These are phyloP conservation scores for Perognathus longimembris DNA, from an alignment of 2,113 vertebrate species.

Conservation along the genomic window DNA sequence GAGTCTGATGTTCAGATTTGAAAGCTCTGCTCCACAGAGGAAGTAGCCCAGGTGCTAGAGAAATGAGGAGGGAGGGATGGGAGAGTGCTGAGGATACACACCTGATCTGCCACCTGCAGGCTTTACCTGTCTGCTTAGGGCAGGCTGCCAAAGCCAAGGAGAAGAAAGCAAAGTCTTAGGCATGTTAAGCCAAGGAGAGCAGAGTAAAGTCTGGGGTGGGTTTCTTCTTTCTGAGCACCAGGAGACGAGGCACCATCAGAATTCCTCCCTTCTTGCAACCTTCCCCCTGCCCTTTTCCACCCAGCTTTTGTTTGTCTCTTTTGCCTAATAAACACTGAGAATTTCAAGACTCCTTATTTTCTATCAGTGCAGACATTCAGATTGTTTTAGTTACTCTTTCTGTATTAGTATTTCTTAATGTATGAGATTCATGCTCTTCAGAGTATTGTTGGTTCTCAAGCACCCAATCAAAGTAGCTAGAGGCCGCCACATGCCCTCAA, in stretches of 20 bases:
- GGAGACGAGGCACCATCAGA: neutral
- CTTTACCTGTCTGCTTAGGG: conserved; percentile 10
- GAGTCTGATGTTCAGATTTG: neutral
- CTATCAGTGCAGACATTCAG: neutral
- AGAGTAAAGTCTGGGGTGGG: neutral
- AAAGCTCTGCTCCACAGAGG: neutral
- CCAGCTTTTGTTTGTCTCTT: neutral
- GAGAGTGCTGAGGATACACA: neutral
- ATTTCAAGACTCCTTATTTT: neutral
- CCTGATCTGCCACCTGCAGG: conserved; percentile 3
- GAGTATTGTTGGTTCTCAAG: neutral
- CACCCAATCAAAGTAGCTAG: neutral
- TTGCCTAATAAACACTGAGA: neutral
- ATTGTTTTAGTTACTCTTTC: neutral
- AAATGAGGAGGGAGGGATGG: neutral
- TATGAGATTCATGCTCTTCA: neutral
- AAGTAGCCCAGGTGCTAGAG: neutral
- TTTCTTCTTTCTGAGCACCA: neutral
- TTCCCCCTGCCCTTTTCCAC: too few species aligned
- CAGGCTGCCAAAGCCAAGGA: conserved; percentile 7
- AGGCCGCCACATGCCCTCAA: neutral
- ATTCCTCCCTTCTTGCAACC: too few species aligned
- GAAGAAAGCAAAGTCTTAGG: conserved; percentile 30
- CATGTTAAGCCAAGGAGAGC: neutral
- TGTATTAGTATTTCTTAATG: neutral